Conservation (phyloP, 2,797 vertebrate species). For the Oryzias dopingdopingensis region DNA sequence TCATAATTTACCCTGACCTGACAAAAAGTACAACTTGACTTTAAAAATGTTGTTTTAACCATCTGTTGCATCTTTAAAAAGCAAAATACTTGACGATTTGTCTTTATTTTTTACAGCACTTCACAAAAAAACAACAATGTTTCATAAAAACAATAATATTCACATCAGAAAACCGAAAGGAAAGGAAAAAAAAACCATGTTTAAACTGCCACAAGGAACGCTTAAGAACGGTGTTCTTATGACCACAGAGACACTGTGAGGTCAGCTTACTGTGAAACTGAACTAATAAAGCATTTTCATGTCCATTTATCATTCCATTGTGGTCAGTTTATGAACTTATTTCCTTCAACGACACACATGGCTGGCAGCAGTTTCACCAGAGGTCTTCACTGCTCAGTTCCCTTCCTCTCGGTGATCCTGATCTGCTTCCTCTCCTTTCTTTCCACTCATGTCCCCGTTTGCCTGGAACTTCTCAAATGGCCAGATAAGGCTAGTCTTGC, state of each 20-base stretch:
- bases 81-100: too few species aligned
- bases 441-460: slow-evolving; percentile 80
- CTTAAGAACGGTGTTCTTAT: too few species aligned
- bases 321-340: slow-evolving; percentile 3
- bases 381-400: slow-evolving; percentile 59
- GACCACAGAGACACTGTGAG: neutral
- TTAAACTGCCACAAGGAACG: too few species aligned
- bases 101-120: too few species aligned
- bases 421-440: slow-evolving; percentile 79
- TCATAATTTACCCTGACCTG: too few species aligned
- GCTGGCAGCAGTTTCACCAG: slow-evolving; percentile 31
- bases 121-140: too few species aligned
- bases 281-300: slow-evolving; percentile 26
- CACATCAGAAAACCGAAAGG: too few species aligned
- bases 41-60: too few species aligned
- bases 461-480: slow-evolving; percentile 89
- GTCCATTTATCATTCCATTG: slow-evolving; percentile 25
- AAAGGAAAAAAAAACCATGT: too few species aligned
- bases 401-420: slow-evolving; percentile 84
- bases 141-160: too few species aligned
- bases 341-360: slow-evolving; percentile 6
- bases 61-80: too few species aligned
- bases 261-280: slow-evolving; percentile 3
- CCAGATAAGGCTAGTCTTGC: slow-evolving; percentile 85
- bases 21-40: too few species aligned